phyloP scores from a whole-genome alignment of 2,113 vertebrate species.

The Rafetus swinhoei region DNA sequence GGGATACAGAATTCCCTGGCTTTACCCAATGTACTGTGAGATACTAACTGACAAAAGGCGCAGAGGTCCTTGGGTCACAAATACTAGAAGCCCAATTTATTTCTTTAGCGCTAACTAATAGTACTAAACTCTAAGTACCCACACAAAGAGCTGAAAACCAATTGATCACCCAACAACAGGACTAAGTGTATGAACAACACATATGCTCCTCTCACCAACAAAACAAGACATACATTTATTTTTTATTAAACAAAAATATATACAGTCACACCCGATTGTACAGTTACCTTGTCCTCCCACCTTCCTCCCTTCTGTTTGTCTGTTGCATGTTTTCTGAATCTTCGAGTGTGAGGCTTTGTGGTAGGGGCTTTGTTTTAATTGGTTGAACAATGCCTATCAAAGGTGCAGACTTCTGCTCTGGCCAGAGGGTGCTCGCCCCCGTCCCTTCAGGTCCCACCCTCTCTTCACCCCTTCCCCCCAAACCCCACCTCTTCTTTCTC shows the following conservation, averaged over 20 bases:
- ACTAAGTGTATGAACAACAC: not conserved
- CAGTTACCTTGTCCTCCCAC: not conserved
- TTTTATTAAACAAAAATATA: not conserved
- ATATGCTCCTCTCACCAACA: not conserved
- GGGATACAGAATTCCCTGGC: too few relatives aligned
- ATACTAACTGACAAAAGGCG: too few relatives aligned
- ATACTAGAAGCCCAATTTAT: not conserved
- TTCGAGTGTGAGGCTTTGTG: not conserved
- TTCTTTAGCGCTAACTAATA: not conserved
- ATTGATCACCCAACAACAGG: not conserved
- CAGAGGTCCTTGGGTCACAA: too few relatives aligned
- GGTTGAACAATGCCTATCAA: too few relatives aligned
- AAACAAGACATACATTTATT: not conserved
- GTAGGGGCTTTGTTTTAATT: too few relatives aligned
- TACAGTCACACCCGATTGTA: too few relatives aligned
- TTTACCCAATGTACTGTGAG: too few relatives aligned
- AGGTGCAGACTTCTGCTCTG: not conserved
- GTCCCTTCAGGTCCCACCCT: too few relatives aligned
- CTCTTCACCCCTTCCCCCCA: too few relatives aligned
- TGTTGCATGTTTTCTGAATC: not conserved
- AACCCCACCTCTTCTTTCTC: too few relatives aligned
- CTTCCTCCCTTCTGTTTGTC: not conserved
- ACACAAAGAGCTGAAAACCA: not conserved
- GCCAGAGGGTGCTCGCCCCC: too few relatives aligned
- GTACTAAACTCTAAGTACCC: not conserved